Conservation (phyloP, 1,140 invertebrate genomes). For the Drosophila simulans region DNA sequence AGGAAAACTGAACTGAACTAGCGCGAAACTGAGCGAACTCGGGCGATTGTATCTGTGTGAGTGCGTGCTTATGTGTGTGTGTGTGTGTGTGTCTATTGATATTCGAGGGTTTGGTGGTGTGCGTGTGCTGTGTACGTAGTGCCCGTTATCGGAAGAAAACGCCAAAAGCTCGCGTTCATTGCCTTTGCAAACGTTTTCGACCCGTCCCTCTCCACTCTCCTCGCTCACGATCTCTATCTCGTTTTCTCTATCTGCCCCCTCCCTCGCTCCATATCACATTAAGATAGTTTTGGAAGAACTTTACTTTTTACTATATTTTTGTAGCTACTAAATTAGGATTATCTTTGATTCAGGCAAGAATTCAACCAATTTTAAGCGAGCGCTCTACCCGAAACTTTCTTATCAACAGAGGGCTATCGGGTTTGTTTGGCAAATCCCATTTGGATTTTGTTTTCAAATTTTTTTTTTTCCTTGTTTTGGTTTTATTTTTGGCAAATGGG, state of each 20-base stretch:
- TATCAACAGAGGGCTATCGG: conserved; percentile 46
- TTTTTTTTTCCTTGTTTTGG: conserved; percentile 44
- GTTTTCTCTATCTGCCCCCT: conserved; percentile 5
- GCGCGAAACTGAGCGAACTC: conserved; percentile 68
- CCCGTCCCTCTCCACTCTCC: conserved; percentile 5
- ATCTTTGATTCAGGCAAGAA: conserved; percentile 7
- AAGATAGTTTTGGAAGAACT: conserved; percentile 38
- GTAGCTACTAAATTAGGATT: not conserved
- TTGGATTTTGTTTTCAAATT: conserved; percentile 14
- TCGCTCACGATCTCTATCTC: conserved; percentile 2
- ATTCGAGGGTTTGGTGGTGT: conserved; percentile 12
- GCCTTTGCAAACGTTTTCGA: conserved; percentile 72
- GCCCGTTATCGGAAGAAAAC: conserved; percentile 84
- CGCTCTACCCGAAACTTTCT: conserved; percentile 15
- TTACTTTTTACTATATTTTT: conserved; percentile 4
- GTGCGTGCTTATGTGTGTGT: too few species aligned
- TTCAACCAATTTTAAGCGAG: conserved; percentile 7
- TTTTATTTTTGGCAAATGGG: conserved; percentile 39
- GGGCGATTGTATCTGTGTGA: not conserved
- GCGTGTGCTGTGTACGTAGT: conserved; percentile 50
- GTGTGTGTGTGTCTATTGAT: conserved; percentile 19
- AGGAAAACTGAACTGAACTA: conserved; percentile 62
- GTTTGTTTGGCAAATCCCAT: conserved; percentile 34
- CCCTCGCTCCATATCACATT: conserved; percentile 6
- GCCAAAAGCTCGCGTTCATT: conserved; percentile 82